These are phyloP conservation scores for Pipra filicauda DNA, from an alignment of 2,113 vertebrate genomes.

Conservation along the genomic window DNA sequence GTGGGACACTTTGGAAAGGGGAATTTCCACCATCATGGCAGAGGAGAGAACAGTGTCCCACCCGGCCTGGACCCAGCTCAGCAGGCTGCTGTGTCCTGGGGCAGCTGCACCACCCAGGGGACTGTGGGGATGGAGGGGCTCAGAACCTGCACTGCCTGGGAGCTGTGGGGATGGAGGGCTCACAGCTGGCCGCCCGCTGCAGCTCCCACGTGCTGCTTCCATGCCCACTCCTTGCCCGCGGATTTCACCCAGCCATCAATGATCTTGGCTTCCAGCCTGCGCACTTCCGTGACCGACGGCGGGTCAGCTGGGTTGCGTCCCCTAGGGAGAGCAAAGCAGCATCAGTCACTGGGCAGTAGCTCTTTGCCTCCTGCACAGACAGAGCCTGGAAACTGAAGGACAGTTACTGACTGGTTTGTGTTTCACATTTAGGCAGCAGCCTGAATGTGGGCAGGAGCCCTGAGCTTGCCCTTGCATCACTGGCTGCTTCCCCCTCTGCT, in stretches of 20 bases:
- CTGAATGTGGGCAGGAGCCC: not conserved
- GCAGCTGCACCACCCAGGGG: rapidly evolving
- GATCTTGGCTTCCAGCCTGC: conserved; percentile 76
- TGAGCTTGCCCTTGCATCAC: not conserved
- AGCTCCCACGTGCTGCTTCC: rapidly evolving
- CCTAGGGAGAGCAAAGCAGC: conserved; percentile 53
- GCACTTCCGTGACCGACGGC: conserved; percentile 69
- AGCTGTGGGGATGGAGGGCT: rapidly evolving
- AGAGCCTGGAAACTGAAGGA: not conserved
- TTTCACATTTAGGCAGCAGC: not conserved
- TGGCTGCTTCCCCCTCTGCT: not conserved
- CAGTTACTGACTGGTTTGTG: not conserved
- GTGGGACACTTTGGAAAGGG: not conserved
- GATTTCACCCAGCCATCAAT: conserved; percentile 81
- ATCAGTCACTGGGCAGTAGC: not conserved
- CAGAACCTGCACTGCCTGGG: rapidly evolving
- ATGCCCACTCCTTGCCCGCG: not conserved
- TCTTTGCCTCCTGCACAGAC: not conserved
- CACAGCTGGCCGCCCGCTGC: rapidly evolving
- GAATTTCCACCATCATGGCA: not conserved
- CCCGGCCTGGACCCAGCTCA: not conserved
- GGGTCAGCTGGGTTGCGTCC: conserved; percentile 81
- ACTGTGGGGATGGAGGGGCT: rapidly evolving
- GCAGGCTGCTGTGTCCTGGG: not conserved
- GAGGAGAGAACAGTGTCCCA: not conserved